Evolutionary conservation across 2,888 invertebrate species (phyloP).

Genomic region (Drosophila neotestacea): DNA sequence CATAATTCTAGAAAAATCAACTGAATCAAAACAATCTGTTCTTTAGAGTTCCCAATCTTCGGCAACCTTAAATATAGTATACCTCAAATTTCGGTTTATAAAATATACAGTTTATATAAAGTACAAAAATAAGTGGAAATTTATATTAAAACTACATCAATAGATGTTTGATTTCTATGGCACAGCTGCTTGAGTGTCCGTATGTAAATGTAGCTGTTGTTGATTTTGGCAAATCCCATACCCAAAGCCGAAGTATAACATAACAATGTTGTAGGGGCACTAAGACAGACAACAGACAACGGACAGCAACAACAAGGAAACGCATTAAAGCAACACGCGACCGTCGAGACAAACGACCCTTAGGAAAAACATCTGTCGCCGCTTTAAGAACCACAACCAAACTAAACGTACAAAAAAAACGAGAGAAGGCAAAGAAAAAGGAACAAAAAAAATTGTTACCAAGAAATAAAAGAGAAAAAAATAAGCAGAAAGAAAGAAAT

Average conservation of each 20-base stretch:
- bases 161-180: slow-evolving; percentile 12
- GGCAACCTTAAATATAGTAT: too few species aligned
- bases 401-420: slow-evolving; percentile 1
- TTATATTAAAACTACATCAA: background rate
- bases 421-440: background rate
- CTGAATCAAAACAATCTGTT: too few species aligned
- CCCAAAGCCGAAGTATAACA: slow-evolving; percentile 10
- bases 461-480: slow-evolving; percentile 5
- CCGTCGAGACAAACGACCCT: slow-evolving; percentile 38
- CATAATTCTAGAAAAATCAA: too few species aligned
- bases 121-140: background rate
- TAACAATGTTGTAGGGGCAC: slow-evolving; percentile 28
- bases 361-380: slow-evolving; percentile 55
- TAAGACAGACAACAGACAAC: slow-evolving; percentile 5
- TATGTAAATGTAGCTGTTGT: slow-evolving; percentile 9
- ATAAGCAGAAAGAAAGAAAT: slow-evolving; percentile 41
- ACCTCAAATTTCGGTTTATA: too few species aligned
- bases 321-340: slow-evolving; percentile 57
- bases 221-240: slow-evolving; percentile 27
- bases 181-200: slow-evolving; percentile 27
- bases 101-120: background rate
- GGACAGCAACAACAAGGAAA: slow-evolving; percentile 31
- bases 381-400: slow-evolving; percentile 19
- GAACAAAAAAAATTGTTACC: slow-evolving; percentile 17
- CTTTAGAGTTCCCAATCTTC: too few species aligned